phyloP scores from a whole-genome alignment of 2,113 vertebrate genomes.

The Jaculus jaculus region DNA sequence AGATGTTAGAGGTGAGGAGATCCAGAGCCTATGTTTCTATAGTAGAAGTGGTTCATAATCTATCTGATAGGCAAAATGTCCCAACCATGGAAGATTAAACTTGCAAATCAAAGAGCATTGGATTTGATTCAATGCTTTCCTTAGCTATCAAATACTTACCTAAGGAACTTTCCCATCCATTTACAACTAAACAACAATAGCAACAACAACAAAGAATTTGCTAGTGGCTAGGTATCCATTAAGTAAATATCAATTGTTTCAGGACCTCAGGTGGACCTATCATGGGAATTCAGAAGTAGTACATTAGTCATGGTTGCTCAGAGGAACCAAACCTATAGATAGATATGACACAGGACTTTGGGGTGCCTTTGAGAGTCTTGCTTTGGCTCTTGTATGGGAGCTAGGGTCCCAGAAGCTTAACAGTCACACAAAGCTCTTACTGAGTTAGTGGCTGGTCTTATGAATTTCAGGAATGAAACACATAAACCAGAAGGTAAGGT shows the following conservation, averaged over 20 bases:
- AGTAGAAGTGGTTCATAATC: constrained; percentile 2
- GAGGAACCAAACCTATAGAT: not conserved
- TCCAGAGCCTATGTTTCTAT: constrained; percentile 31
- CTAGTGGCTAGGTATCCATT: not conserved
- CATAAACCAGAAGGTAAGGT: too few species aligned
- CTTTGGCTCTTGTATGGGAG: too few species aligned
- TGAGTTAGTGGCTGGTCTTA: too few species aligned
- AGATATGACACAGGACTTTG: too few species aligned
- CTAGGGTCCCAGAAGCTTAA: too few species aligned
- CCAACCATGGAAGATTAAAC: constrained; percentile 25
- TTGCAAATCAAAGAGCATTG: not conserved
- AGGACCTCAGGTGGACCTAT: not conserved
- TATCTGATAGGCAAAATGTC: not conserved
- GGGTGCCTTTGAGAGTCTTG: too few species aligned
- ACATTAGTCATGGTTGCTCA: not conserved
- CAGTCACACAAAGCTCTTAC: too few species aligned
- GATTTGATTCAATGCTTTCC: not conserved
- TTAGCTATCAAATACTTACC: constrained; percentile 46
- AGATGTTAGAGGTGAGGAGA: constrained; percentile 59
- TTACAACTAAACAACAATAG: not conserved
- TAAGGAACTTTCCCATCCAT: constrained; percentile 3
- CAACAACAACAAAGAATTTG: not conserved
- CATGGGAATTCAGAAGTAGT: constrained; percentile 7
- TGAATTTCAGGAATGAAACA: not conserved
- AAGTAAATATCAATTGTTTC: not conserved